Percentiles rank a stretch among this genome's conserved stretches.
phyloP scores from a whole-genome alignment of 2,797 vertebrate species.

The Squalus acanthias region DNA sequence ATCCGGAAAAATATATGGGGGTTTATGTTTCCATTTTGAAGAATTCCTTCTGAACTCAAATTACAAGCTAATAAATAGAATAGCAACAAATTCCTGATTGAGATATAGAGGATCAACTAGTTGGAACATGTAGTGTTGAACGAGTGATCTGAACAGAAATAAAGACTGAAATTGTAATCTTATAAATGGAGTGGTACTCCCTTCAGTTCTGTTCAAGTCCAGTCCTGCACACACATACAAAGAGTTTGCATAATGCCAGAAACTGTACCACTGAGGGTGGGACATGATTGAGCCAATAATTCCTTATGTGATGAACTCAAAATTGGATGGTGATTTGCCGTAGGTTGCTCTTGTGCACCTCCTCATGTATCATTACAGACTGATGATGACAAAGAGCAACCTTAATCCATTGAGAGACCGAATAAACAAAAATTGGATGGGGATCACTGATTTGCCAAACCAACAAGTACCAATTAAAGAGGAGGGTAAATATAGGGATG shows the following conservation, averaged over 20 bases:
- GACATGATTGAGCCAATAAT: neutral
- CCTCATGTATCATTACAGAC: neutral
- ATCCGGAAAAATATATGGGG: no score
- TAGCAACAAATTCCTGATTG: no score
- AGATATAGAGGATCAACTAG: neutral
- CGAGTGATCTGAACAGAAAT: neutral
- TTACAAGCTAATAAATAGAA: no score
- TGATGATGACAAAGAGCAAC: neutral
- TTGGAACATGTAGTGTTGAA: neutral
- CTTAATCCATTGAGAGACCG: neutral
- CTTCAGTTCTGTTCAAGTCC: neutral
- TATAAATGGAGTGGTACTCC: neutral
- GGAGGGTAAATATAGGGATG: neutral
- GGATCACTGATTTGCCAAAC: neutral
- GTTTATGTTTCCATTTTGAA: no score
- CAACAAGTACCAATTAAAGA: neutral
- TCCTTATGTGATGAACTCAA: neutral
- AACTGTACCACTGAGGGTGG: neutral
- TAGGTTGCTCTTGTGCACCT: neutral
- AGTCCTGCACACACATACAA: neutral
- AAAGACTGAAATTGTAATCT: neutral
- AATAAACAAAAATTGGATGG: neutral
- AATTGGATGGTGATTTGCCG: neutral
- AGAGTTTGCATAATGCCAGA: neutral
- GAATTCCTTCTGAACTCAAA: no score